Percentiles rank a stretch among this genome's conserved stretches.
phyloP scores from a whole-genome alignment of 2,113 vertebrate genomes.

The Garra rufa region DNA sequence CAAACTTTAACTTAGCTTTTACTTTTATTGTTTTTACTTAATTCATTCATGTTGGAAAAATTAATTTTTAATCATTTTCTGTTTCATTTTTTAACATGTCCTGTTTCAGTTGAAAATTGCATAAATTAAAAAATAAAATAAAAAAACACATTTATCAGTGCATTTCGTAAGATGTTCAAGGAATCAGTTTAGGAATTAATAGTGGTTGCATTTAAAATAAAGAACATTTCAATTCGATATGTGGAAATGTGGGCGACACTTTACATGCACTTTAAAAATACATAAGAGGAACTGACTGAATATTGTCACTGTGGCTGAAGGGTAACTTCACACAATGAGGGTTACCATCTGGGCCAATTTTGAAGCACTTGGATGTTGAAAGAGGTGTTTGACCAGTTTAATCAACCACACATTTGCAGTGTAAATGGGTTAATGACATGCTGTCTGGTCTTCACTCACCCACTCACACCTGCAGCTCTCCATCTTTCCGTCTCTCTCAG shows the following conservation, averaged over 20 bases:
- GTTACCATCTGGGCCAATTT: neutral
- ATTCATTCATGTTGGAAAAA: neutral
- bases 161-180: neutral
- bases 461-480: neutral
- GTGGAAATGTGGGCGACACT: no score
- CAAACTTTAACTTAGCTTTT: no score
- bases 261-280: no score
- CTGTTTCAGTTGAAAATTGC: neutral
- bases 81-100: neutral
- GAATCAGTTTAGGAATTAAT: neutral
- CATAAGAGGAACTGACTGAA: neutral
- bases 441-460: conserved; percentile 19
- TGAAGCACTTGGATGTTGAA: neutral
- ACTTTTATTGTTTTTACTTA: no score
- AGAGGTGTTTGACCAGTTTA: no score
- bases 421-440: neutral
- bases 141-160: neutral
- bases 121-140: no score
- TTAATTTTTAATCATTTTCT: neutral
- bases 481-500: conserved; percentile 70
- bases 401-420: no score
- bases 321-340: neutral
- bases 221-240: neutral
- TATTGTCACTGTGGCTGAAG: neutral
- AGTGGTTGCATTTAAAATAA: no score